phyloP scores from a whole-genome alignment of 2,888 invertebrate genomes.

The Adelphocoris suturalis region DNA sequence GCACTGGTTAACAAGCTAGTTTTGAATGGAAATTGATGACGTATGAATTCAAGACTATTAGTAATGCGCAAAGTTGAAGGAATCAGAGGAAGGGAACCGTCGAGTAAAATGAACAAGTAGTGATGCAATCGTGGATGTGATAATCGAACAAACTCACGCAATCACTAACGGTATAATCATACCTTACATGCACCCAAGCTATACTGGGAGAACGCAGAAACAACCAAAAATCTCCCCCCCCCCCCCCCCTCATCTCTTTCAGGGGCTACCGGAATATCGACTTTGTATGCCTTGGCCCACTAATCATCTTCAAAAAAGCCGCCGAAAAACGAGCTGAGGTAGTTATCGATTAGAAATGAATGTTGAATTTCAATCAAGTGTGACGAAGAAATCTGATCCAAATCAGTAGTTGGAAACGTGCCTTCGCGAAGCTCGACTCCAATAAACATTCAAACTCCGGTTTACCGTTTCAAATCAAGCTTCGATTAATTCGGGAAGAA shows the following conservation, averaged over 20 bases:
- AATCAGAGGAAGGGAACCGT: too few relatives aligned
- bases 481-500: neutral
- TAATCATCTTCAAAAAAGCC: conserved; percentile 36
- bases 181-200: too few relatives aligned
- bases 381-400: conserved; percentile 32
- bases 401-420: conserved; percentile 23
- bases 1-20: too few relatives aligned
- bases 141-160: neutral
- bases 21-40: too few relatives aligned
- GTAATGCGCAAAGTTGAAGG: too few relatives aligned
- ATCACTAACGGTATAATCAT: too few relatives aligned
- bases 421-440: conserved; percentile 25
- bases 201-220: neutral
- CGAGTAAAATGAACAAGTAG: neutral
- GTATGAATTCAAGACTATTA: too few relatives aligned
- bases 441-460: conserved; percentile 22
- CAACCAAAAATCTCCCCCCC: neutral
- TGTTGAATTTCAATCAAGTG: conserved; percentile 39
- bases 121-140: neutral
- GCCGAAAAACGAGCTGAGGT: conserved; percentile 25
- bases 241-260: neutral
- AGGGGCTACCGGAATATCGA: neutral
- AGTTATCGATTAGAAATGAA: conserved; percentile 30
- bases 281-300: conserved; percentile 20
- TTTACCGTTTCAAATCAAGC: conserved; percentile 27